Percentiles rank a stretch among this genome's conserved stretches.
These are phyloP conservation scores for Caligus rogercresseyi DNA, from an alignment of 1,140 invertebrate genomes.

Conservation along the genomic window DNA sequence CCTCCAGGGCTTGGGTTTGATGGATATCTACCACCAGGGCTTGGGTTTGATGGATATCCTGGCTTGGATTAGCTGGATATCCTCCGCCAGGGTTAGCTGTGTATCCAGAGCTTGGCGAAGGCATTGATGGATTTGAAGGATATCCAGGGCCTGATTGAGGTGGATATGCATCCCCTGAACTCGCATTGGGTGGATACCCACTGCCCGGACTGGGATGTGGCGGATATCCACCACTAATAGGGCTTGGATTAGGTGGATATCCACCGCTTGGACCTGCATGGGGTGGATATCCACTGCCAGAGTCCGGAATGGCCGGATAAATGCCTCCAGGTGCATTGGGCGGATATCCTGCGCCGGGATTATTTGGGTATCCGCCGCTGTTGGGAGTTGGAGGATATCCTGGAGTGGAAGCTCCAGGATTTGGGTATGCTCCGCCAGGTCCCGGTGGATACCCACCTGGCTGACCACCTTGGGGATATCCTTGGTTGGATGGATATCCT, in stretches of 20 bases:
- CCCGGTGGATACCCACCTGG: not conserved
- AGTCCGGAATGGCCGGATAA: not conserved
- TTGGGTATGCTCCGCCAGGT: not conserved
- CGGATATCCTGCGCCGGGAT: not conserved
- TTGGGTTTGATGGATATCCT: not conserved
- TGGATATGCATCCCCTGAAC: not conserved
- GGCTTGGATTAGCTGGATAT: not conserved
- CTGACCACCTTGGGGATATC: not conserved
- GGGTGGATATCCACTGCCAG: not conserved
- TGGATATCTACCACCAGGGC: not conserved
- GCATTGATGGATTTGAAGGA: not conserved
- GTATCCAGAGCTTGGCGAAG: too few species aligned
- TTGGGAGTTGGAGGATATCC: not conserved
- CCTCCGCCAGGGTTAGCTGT: too few species aligned
- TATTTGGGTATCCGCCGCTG: too few species aligned
- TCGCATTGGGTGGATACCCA: not conserved
- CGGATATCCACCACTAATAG: not conserved
- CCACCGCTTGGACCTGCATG: not conserved
- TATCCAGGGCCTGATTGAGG: not conserved
- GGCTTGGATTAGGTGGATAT: too few species aligned
- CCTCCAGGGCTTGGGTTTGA: not conserved
- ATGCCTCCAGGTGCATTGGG: not conserved
- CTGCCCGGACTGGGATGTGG: not conserved
- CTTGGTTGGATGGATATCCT: not conserved
- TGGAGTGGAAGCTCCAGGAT: not conserved